Conservation (phyloP, 2,113 vertebrate species). For the Siniperca knerii region DNA sequence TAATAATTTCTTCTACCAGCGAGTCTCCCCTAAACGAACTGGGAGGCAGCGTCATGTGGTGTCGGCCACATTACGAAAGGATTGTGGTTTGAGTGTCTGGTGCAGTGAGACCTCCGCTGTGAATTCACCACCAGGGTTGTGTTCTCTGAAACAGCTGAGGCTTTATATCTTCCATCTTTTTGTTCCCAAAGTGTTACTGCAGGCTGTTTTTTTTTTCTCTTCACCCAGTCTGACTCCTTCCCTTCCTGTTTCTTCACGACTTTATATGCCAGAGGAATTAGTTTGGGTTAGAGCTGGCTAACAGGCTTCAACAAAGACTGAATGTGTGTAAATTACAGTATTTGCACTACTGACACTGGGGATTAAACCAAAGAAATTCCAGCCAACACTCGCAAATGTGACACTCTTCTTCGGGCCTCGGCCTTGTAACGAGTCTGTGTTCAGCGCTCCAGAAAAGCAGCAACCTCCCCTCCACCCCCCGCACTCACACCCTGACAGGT, state of each 20-base stretch:
- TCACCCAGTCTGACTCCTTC: background rate
- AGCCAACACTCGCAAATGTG: background rate
- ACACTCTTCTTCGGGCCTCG: background rate
- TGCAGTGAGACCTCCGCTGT: slow-evolving; percentile 41
- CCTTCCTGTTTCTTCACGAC: background rate
- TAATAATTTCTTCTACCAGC: background rate
- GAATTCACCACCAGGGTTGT: slow-evolving; percentile 21
- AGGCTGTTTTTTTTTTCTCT: slow-evolving; percentile 12
- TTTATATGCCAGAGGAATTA: background rate
- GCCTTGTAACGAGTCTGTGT: background rate
- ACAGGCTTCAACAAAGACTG: background rate
- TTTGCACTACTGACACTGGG: no score
- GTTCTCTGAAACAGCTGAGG: slow-evolving; percentile 17
- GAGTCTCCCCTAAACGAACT: background rate
- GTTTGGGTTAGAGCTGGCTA: slow-evolving; percentile 1
- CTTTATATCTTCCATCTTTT: slow-evolving; percentile 25
- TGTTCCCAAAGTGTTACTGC: slow-evolving; percentile 11
- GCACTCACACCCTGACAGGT: background rate
- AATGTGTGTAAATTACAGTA: background rate
- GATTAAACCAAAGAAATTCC: background rate
- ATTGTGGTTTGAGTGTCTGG: slow-evolving; percentile 12
- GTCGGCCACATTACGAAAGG: slow-evolving; percentile 4
- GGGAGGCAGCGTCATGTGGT: background rate
- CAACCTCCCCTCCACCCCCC: background rate
- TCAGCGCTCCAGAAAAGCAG: background rate